Evolutionary conservation across 2,797 vertebrate genomes (phyloP), one percentile per base, ranked within the genome.

Genomic region (Spizella passerina): DNA sequence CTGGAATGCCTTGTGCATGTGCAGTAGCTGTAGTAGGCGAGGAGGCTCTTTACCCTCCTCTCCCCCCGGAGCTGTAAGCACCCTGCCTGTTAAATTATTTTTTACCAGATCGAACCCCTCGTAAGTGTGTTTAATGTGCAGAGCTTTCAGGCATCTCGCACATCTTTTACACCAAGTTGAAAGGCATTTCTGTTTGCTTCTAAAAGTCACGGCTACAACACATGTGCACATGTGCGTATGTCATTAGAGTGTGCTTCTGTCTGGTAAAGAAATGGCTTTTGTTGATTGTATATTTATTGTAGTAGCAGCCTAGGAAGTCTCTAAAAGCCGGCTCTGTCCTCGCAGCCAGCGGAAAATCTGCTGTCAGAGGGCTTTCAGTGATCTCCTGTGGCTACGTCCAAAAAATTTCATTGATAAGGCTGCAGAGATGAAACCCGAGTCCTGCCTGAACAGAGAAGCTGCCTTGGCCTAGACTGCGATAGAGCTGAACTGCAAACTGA

Each of bases 401-500:
- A 96, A 96, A 97, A 97, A 96, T 96, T 65, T 96, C 95, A 96
- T 92, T 96, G 97, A 96, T 97, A 96, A 97, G 92, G 96, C 95
- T 96, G 96, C 94, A 29, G 98, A 96, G 98, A 97, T 96, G 96
- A 96, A 98, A 98, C 97, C 97, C 93, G 96, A 98, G 97, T 97
- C 90, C 94, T 96, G 95, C 94, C 97, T 96, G 96, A 97, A 96
- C 96, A 89, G 96, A 96, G 97, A 98, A 97, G 98, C 98, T 98
- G 98, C 97, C 97, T 97, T 79, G 95, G 96, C 98, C 98, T 98
- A 92, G 96, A 77, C 97, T 98, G 97, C 97, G 98, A 97, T 97
- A 97, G 97, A 98, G 98, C 98, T 97, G 98, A 98, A 98, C 98
- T 98, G 99, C 98, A 98, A 98, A 98, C 98, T 98, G 98, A 99